Evolutionary conservation across 2,888 invertebrate species (phyloP), one percentile per base, ranked within the genome.

Genomic region (Quadroppia sp.): DNA sequence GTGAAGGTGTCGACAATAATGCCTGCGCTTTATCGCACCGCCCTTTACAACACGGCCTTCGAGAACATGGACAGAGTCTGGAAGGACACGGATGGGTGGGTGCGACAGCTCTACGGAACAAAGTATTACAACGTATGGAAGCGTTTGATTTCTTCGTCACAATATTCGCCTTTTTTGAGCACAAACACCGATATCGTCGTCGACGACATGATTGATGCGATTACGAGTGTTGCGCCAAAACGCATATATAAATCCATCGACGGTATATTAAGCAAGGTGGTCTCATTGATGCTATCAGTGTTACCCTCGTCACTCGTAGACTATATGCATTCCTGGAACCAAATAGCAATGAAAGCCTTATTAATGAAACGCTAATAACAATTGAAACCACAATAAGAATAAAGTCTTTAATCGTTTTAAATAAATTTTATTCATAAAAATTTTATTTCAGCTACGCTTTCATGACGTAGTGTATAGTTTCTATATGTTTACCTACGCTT

Each of bases 1-100:
- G 78, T 81, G 20, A 76, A 78, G 17, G 81, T 81, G 7, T 79
- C 80, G 73, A 79, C 78, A 9, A 78, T 81, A 15, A 81, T 81
- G 74, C 81, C 81, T 0, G 77, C 79, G 1, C 76, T 80, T 1
- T 81, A 81, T 77, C n/a, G 42, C 79, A 79, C 80, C 78, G 3
- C 48, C 3, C 69, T 72, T 25, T 48, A 40, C 64, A 25, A 48
- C 32, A 20, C 17, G 9, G 72, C 40, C 20, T 25, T 20, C 25
- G 42, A 36, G 17, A 25, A n/a, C 0, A 0, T 28, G 20, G 74
- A 74, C 32, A 69, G 32, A 32, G 40, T 30, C 11, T 74, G 69
- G 61, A 20, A 45, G 1, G 48, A 64, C 30, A 73, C 74, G 15
- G 2, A 36, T 1, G 36, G 67, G 6, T 40, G 64, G 7, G 71